phyloP scores from a whole-genome alignment of 2,113 vertebrate species.

The Amblyopsis rosae region DNA sequence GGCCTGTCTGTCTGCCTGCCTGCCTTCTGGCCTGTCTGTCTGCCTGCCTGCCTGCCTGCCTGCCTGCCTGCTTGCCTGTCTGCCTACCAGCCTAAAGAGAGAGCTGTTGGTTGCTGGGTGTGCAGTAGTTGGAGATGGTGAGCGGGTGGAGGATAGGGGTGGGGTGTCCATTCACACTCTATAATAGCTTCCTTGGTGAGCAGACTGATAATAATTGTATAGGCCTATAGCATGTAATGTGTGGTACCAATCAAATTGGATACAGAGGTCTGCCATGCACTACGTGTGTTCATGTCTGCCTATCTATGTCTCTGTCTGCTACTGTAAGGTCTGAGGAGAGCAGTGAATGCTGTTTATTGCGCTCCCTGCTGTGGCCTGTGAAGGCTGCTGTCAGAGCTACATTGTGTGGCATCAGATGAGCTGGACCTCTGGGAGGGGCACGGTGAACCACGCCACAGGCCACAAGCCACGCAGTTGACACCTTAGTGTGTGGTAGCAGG shows the following conservation, averaged over 20 bases:
- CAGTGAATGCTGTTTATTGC: slow-evolving; percentile 41
- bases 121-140: slow-evolving; percentile 32
- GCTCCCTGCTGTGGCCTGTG: slow-evolving; percentile 52
- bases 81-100: slow-evolving; percentile 34
- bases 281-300: slow-evolving; percentile 3
- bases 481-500: slow-evolving; percentile 48
- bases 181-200: slow-evolving; percentile 17
- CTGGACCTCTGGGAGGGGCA: slow-evolving; percentile 55
- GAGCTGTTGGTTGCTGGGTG: slow-evolving; percentile 45
- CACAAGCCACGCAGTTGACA: slow-evolving; percentile 37
- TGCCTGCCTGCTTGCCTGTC: not conserved
- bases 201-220: slow-evolving; percentile 13
- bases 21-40: no score
- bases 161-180: slow-evolving; percentile 21
- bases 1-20: no score
- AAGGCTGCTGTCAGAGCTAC: slow-evolving; percentile 61
- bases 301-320: slow-evolving; percentile 12
- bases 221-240: not conserved
- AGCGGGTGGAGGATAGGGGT: not conserved
- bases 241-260: not conserved
- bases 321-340: slow-evolving; percentile 7
- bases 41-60: no score
- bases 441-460: slow-evolving; percentile 50
- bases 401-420: slow-evolving; percentile 59
- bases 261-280: not conserved